These are phyloP conservation scores for Pollachius pollachius DNA, from an alignment of 2,113 vertebrate species.

Conservation along the genomic window DNA sequence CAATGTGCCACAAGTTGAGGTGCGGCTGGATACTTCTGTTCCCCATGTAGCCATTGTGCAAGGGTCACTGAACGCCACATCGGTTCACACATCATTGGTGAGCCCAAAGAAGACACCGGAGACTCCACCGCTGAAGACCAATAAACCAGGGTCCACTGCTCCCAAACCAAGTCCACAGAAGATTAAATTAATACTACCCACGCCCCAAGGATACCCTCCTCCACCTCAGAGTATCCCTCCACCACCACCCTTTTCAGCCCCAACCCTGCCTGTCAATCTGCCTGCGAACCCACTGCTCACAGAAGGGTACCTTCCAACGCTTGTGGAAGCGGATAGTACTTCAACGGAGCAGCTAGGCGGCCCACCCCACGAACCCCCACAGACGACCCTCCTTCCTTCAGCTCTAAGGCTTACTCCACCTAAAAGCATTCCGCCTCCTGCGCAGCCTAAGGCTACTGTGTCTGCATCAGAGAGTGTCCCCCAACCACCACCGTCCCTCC, in stretches of 20 bases:
- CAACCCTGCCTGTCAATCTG: neutral
- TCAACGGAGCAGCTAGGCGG: neutral
- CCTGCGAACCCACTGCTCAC: neutral
- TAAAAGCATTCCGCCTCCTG: constrained; percentile 10
- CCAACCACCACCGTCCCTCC: constrained; percentile 28
- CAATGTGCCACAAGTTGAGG: constrained; percentile 74
- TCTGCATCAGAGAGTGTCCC: constrained; percentile 44
- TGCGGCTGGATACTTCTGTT: constrained; percentile 11
- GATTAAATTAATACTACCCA: constrained; percentile 17
- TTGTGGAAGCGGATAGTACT: neutral
- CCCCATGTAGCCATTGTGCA: neutral
- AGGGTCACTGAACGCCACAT: neutral
- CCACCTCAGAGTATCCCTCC: constrained; percentile 47
- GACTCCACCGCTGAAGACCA: neutral
- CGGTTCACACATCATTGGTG: constrained; percentile 5
- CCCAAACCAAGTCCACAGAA: constrained; percentile 7
- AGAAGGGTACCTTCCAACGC: neutral
- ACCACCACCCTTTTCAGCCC: constrained; percentile 55
- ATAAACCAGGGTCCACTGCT: neutral
- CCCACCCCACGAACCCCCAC: neutral
- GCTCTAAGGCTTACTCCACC: constrained; percentile 17
- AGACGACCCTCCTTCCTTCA: constrained; percentile 3
- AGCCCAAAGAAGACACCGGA: constrained; percentile 8
- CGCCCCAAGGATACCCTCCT: constrained; percentile 17
- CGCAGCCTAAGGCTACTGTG: constrained; percentile 31